These are phyloP conservation scores for Electrona antarctica DNA, from an alignment of 2,113 vertebrate species.

Conservation along the genomic window DNA sequence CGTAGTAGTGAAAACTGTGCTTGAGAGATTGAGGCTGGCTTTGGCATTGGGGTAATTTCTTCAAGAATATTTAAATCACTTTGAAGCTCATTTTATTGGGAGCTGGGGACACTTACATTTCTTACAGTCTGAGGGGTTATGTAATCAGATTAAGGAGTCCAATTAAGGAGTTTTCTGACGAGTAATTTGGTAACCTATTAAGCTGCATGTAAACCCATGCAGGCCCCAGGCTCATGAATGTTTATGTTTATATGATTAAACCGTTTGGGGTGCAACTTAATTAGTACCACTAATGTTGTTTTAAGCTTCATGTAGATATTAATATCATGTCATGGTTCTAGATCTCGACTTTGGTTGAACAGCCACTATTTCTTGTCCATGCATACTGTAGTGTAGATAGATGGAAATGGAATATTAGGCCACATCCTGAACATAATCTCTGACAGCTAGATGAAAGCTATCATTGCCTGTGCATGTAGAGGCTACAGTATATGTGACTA, in stretches of 20 bases:
- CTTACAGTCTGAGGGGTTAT: conserved; percentile 13
- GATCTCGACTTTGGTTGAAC: conserved; percentile 5
- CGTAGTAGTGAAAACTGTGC: no score
- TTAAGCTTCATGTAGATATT: no score
- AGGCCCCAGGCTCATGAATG: no score
- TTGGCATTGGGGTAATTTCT: not conserved
- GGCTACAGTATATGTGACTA: conserved; percentile 17
- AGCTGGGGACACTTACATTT: conserved; percentile 32
- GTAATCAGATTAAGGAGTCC: conserved; percentile 7
- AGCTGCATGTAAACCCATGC: no score
- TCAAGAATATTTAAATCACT: conserved; percentile 47
- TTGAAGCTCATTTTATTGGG: conserved; percentile 42
- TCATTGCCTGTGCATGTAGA: conserved; percentile 28
- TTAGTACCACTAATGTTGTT: not conserved
- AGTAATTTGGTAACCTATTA: no score
- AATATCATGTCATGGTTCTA: not conserved
- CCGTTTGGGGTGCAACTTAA: not conserved
- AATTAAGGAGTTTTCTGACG: conserved; percentile 40
- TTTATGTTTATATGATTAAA: not conserved
- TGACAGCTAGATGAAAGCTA: conserved; percentile 45
- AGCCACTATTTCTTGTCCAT: not conserved
- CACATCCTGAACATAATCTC: conserved; percentile 29
- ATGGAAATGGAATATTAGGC: conserved; percentile 8
- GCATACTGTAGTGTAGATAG: not conserved
- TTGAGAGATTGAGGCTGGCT: no score